Conservation (phyloP, 2,888 invertebrate genomes). For the Sialis fuliginosa region DNA sequence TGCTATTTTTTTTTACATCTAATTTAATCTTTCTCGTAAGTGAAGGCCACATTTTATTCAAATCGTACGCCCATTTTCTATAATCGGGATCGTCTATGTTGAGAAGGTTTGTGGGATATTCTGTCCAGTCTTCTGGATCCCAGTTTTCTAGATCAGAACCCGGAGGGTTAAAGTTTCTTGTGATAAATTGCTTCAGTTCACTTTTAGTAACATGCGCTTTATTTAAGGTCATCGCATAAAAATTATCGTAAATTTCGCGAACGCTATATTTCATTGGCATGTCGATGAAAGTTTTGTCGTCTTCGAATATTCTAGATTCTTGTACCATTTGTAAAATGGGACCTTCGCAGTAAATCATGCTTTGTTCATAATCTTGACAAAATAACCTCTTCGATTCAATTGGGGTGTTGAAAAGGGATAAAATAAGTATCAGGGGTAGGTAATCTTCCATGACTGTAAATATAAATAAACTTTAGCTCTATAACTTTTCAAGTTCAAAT, state of each 20-base stretch:
- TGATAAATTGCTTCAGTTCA: constrained; percentile 33
- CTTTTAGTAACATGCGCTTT: constrained; percentile 28
- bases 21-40: constrained; percentile 37
- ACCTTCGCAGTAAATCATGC: constrained; percentile 52
- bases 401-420: too few species aligned
- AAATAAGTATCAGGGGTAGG: too few species aligned
- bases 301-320: constrained; percentile 42
- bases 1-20: constrained; percentile 29
- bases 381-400: too few species aligned
- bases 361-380: too few species aligned
- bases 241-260: constrained; percentile 35
- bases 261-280: constrained; percentile 44
- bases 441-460: too few species aligned
- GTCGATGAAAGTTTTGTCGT: constrained; percentile 76
- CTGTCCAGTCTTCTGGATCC: constrained; percentile 38
- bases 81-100: constrained; percentile 37
- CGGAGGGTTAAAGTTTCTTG: constrained; percentile 35
- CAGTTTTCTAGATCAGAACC: constrained; percentile 36
- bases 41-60: constrained; percentile 23
- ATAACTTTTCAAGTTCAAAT: too few species aligned
- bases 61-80: constrained; percentile 38
- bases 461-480: too few species aligned
- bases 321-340: constrained; percentile 54
- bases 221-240: constrained; percentile 29
- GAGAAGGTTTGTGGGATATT: constrained; percentile 37